Conservation (phyloP, 2,888 invertebrate species). For the Hyalella azteca region DNA sequence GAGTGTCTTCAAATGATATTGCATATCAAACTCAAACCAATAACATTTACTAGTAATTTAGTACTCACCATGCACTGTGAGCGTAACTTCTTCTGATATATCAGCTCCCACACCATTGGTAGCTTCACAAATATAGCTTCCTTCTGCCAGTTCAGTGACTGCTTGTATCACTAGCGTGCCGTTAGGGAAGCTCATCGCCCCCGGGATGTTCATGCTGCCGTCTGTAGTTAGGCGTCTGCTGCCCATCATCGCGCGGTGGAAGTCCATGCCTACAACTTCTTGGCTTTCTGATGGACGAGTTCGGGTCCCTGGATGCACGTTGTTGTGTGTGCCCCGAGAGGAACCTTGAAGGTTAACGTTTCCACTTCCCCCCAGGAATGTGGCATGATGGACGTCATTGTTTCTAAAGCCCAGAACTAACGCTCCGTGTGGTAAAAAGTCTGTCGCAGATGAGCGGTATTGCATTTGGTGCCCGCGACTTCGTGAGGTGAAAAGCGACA, state of each 20-base stretch:
- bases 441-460: background rate
- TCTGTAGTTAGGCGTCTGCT: background rate
- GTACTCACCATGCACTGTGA: constrained; percentile 63
- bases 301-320: background rate
- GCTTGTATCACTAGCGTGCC: constrained; percentile 65
- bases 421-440: background rate
- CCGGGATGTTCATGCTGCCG: constrained; percentile 24
- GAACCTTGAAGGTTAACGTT: background rate
- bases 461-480: background rate
- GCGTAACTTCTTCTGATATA: constrained; percentile 63
- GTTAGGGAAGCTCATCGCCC: constrained; percentile 45
- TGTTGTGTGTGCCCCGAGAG: background rate
- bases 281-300: background rate
- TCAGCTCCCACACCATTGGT: constrained; percentile 64
- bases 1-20: too few species aligned
- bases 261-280: constrained; percentile 40
- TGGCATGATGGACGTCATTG: background rate
- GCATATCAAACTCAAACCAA: too few species aligned
- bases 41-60: too few species aligned
- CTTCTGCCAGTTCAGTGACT: constrained; percentile 63
- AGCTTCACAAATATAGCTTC: constrained; percentile 64
- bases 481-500: background rate
- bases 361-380: background rate
- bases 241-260: background rate
- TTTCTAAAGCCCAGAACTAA: background rate